Conservation (phyloP, 2,888 invertebrate genomes). For the Cephus sareptanus region DNA sequence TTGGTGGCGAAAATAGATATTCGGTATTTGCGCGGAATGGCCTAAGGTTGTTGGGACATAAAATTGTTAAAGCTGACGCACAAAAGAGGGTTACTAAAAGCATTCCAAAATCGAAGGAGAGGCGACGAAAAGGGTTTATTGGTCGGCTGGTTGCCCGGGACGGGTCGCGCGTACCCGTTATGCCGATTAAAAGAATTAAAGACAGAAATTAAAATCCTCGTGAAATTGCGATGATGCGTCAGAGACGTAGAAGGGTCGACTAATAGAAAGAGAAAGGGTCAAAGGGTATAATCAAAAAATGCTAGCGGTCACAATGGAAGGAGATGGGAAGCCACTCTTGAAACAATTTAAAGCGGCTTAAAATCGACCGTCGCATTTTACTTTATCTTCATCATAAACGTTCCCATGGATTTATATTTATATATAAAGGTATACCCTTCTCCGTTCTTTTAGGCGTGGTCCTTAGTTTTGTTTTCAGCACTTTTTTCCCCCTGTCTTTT, state of each 20-base stretch:
- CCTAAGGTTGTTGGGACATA: background rate
- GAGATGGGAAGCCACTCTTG: constrained; percentile 11
- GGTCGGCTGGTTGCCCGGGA: background rate
- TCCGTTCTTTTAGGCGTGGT: background rate
- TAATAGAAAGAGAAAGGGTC: background rate
- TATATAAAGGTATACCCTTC: background rate
- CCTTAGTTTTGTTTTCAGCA: constrained; percentile 13
- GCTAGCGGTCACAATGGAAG: background rate
- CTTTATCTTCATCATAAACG: constrained; percentile 36
- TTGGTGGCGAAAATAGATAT: background rate
- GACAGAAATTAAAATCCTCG: background rate
- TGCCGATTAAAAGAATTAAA: background rate
- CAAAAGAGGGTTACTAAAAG: constrained; percentile 10
- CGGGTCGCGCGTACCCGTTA: background rate
- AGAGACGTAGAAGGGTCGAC: background rate
- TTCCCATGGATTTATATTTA: constrained; percentile 22
- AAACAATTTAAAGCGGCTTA: constrained; percentile 32
- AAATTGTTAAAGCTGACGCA: background rate
- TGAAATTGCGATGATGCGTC: no score
- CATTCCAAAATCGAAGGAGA: constrained; percentile 10
- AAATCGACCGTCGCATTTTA: constrained; percentile 30
- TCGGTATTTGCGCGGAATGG: background rate
- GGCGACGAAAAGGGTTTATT: background rate
- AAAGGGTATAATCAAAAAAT: background rate
- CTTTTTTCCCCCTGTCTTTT: background rate